Evolutionary conservation across 2,888 invertebrate species (phyloP), one percentile per base, ranked within the genome.

Genomic region (Drosophila tripunctata): DNA sequence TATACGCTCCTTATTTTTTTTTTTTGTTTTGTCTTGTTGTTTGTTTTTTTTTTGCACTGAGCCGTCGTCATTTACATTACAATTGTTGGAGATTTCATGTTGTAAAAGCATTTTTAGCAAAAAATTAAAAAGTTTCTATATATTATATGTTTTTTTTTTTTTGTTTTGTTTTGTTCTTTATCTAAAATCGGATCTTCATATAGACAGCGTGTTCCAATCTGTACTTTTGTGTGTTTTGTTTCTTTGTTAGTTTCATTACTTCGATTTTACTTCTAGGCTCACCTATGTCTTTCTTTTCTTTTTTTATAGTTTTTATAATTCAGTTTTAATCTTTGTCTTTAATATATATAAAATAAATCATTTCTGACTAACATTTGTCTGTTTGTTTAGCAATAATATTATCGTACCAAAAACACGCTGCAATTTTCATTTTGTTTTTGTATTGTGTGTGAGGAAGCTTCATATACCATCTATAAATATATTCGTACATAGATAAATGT

Each of bases 71-170:
- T 67, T 62, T 47, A 66, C 56, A 36, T 67, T 52, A 43, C 41
- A 63, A 67, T 69, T 62, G 58, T 70, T 76, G 62, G 63, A n/a
- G n/a, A 61, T 70, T 69, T 65, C 40, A 65, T 78, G 75, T 83
- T 88, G 87, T 88, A 88, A 87, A 88, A 88, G 88, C 88, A 87
- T 79, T 88, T 80, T 88, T 88, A 88, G 88, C 88, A 88, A 88
- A 88, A 79, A 82, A 82, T 88, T 80, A 87, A 88, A 87, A 78
- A 72, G 70, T 64, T 80, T 60, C 74, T n/a, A n/a, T n/a, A n/a
- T n/a, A n/a, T n/a, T n/a, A n/a, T n/a, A n/a, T 63, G 10, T 22
- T 44, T 56, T 12, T 38, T 5, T 17, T 27, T 27, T 2, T 7
- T 27, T 63, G 31, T 43, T 12, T 5, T 31, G 58, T 30, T 43